These are phyloP conservation scores for Clarias fuscus DNA, from an alignment of 2,797 vertebrate genomes.

Conservation along the genomic window DNA sequence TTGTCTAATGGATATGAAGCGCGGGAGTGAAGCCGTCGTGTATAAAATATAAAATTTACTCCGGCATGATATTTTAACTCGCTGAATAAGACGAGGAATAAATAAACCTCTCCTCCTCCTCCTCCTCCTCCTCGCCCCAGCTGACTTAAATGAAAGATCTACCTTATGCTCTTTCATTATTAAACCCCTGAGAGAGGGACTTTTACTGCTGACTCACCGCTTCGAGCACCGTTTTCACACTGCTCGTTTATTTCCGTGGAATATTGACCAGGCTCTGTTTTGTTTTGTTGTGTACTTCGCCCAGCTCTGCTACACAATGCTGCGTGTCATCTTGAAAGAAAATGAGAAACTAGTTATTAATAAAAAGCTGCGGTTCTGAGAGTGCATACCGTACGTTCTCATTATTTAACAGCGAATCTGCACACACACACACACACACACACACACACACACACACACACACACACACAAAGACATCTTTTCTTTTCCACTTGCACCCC, in stretches of 20 bases:
- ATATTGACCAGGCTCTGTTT: background rate
- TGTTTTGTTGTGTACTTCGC: background rate
- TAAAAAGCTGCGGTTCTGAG: background rate
- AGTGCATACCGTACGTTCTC: background rate
- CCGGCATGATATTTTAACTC: background rate
- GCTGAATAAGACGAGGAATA: background rate
- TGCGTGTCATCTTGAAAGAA: no score
- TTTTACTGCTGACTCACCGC: background rate
- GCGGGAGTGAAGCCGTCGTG: background rate
- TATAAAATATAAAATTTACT: background rate
- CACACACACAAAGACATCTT: background rate
- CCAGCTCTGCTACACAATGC: background rate
- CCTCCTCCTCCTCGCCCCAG: no score
- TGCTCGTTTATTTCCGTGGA: background rate
- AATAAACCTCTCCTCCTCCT: background rate
- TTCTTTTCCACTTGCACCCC: no score
- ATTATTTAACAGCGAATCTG: background rate
- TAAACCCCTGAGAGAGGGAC: background rate
- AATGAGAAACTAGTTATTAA: background rate
- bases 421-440: background rate
- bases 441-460: background rate
- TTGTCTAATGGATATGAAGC: background rate
- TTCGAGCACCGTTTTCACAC: background rate
- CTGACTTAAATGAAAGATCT: background rate
- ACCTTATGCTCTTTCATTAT: background rate